These are phyloP conservation scores for Ophiothrix spiculata DNA, from an alignment of 35 echinoderm and acorn worm genomes.

Conservation along the genomic window DNA sequence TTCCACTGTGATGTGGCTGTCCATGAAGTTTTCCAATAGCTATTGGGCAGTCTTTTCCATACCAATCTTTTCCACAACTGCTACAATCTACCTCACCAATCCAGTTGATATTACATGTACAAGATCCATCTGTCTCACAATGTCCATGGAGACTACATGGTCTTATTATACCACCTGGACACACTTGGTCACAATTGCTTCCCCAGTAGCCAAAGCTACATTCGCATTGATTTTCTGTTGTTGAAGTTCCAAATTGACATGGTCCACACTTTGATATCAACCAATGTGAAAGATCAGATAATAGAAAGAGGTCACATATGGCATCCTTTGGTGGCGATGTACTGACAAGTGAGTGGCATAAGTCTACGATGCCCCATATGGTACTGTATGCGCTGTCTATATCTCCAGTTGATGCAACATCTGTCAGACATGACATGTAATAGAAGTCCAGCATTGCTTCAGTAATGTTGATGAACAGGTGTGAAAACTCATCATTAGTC, in stretches of 20 bases:
- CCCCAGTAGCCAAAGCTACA: slow-evolving; percentile 80
- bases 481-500: neutral
- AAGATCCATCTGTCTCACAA: slow-evolving; percentile 44
- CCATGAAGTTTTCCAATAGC: neutral
- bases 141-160: slow-evolving; percentile 68
- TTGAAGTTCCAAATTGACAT: slow-evolving; percentile 32
- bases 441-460: slow-evolving; percentile 59
- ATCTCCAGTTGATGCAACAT: slow-evolving; percentile 33
- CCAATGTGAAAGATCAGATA: slow-evolving; percentile 11
- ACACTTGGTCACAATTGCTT: slow-evolving; percentile 44
- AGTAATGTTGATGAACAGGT: slow-evolving; percentile 34
- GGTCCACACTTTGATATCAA: slow-evolving; percentile 9
- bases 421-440: slow-evolving; percentile 61
- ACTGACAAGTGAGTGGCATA: slow-evolving; percentile 35
- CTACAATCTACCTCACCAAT: slow-evolving; percentile 35
- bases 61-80: slow-evolving; percentile 54
- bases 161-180: slow-evolving; percentile 48
- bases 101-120: slow-evolving; percentile 74
- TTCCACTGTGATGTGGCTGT: neutral
- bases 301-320: slow-evolving; percentile 14
- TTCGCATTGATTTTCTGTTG: neutral
- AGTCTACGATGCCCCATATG: slow-evolving; percentile 25
- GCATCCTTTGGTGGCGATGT: neutral
- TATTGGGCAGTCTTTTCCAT: slow-evolving; percentile 62
- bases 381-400: slow-evolving; percentile 43